Percentiles rank a stretch among this genome's conserved stretches.
Conservation (phyloP, 2,888 invertebrate species). For the Capitulum mitella region DNA sequence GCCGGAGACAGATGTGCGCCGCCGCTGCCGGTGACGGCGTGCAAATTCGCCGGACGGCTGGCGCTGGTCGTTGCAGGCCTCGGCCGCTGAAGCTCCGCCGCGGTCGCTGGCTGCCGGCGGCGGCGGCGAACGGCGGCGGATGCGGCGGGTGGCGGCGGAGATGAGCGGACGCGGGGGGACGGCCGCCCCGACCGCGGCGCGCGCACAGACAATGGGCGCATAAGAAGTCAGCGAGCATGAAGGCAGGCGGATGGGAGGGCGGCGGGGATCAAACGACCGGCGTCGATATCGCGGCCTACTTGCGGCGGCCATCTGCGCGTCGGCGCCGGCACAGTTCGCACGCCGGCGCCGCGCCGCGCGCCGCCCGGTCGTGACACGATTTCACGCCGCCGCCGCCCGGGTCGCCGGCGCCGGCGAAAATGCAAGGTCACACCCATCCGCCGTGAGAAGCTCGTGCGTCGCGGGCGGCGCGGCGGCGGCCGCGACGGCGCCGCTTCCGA, state of each 20-base stretch:
- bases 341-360: not conserved
- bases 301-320: not conserved
- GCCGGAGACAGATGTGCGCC: not conserved
- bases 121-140: not conserved
- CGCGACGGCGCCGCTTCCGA: not conserved
- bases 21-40: not conserved
- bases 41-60: not conserved
- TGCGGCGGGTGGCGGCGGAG: not conserved
- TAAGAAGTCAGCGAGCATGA: conserved; percentile 10
- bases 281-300: not conserved
- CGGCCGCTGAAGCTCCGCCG: not conserved
- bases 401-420: not conserved
- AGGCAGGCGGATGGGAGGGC: not conserved
- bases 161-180: not conserved
- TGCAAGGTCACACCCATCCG: not conserved
- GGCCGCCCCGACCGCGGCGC: not conserved
- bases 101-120: not conserved
- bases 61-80: not conserved
- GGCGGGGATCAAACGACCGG: not conserved
- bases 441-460: not conserved
- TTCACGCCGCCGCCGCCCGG: not conserved
- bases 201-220: not conserved
- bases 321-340: not conserved
- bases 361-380: not conserved
- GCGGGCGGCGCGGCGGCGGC: not conserved